These are phyloP conservation scores for Eupithecia inturbata DNA, from an alignment of 2,888 invertebrate genomes.

Conservation along the genomic window DNA sequence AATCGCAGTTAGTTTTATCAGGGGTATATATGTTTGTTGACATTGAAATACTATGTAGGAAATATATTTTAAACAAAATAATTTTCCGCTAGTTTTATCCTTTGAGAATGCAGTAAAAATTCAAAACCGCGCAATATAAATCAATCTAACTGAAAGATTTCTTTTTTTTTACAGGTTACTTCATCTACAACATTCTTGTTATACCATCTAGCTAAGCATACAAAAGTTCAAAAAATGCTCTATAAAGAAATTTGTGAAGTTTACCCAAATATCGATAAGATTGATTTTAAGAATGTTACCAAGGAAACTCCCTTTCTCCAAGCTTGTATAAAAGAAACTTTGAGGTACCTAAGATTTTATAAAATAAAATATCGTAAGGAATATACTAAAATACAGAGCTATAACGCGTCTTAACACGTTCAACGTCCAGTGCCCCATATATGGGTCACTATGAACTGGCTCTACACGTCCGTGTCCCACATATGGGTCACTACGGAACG, in stretches of 20 bases:
- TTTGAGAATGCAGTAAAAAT: background rate
- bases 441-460: too few species aligned
- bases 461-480: too few species aligned
- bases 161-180: conserved; percentile 70
- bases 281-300: conserved; percentile 57
- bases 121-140: background rate
- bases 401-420: too few species aligned
- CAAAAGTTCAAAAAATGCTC: conserved; percentile 85
- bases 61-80: too few species aligned
- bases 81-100: background rate
- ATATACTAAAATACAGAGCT: too few species aligned
- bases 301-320: conserved; percentile 81
- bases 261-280: conserved; percentile 48
- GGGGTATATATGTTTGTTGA: too few species aligned
- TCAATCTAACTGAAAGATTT: background rate
- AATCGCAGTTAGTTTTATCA: too few species aligned
- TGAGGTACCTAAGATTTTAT: conserved; percentile 71
- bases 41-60: too few species aligned
- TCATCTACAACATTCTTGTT: conserved; percentile 86
- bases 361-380: too few species aligned
- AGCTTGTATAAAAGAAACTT: conserved; percentile 86
- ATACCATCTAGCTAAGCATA: conserved; percentile 87
- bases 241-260: conserved; percentile 83
- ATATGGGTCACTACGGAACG: too few species aligned
- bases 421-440: too few species aligned